A percentile compares a stretch with the other conserved stretches of the same genome.
phyloP scores from a whole-genome alignment of 2,888 invertebrate genomes.

The Incurvaria masculella region DNA sequence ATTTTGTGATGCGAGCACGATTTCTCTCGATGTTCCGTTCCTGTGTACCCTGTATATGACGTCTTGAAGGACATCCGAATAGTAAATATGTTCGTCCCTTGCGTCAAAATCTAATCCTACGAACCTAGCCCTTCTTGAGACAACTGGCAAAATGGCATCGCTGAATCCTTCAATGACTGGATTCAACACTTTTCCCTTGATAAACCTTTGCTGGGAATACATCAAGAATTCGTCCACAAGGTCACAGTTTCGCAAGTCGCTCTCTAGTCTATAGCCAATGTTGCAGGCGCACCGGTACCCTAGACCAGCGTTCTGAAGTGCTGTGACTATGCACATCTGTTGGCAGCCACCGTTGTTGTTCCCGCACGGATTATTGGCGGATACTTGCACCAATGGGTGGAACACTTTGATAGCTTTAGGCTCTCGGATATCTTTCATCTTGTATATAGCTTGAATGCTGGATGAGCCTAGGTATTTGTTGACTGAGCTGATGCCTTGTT shows the following conservation, averaged over 20 bases:
- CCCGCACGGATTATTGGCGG: conserved; percentile 79
- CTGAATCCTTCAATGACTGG: conserved; percentile 89
- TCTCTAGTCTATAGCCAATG: conserved; percentile 76
- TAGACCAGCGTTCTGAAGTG: conserved; percentile 65
- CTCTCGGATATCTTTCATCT: conserved; percentile 75
- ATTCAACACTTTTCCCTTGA: conserved; percentile 87
- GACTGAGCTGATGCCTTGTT: conserved; percentile 84
- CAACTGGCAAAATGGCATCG: conserved; percentile 94
- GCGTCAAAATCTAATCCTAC: conserved; percentile 96
- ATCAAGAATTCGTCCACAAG: conserved; percentile 85
- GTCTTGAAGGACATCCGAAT: conserved; percentile 95
- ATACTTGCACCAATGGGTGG: conserved; percentile 73
- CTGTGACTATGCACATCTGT: conserved; percentile 92
- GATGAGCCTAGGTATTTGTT: conserved; percentile 80
- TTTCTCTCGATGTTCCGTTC: conserved; percentile 78
- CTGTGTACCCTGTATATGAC: conserved; percentile 84
- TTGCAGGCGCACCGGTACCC: conserved; percentile 91
- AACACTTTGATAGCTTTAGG: conserved; percentile 83
- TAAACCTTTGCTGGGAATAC: conserved; percentile 94
- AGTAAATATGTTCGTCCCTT: conserved; percentile 88
- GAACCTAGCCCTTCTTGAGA: conserved; percentile 86
- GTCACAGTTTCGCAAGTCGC: conserved; percentile 76
- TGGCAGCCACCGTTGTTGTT: conserved; percentile 86
- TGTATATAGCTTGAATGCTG: conserved; percentile 76
- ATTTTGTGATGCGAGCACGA: conserved; percentile 92